A percentile compares a stretch with the other conserved stretches of the same genome.
These are phyloP conservation scores for Rallus limicola DNA, from an alignment of 2,113 vertebrate genomes.

Conservation along the genomic window DNA sequence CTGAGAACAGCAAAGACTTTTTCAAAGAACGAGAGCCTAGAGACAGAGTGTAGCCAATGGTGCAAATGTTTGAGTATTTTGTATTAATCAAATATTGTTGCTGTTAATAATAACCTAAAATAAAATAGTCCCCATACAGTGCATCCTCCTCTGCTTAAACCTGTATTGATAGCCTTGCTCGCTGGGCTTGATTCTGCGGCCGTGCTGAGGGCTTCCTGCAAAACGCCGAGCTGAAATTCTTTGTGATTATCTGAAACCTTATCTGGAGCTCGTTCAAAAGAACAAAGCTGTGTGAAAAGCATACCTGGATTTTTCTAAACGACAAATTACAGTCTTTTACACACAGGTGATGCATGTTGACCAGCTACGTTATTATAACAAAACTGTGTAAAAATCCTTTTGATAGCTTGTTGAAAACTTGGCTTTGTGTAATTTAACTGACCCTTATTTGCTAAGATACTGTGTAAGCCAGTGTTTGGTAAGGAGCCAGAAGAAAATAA, in stretches of 20 bases:
- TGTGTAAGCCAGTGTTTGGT: not conserved
- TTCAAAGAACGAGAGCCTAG: not conserved
- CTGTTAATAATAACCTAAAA: slow-evolving; percentile 18
- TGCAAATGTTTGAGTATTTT: slow-evolving; percentile 9
- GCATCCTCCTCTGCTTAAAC: not conserved
- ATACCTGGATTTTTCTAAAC: not conserved
- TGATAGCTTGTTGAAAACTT: slow-evolving; percentile 14
- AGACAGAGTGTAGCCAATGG: not conserved
- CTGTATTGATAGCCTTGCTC: not conserved
- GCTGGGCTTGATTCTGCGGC: not conserved
- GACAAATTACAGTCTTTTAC: not conserved
- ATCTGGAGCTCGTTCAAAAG: slow-evolving; percentile 21
- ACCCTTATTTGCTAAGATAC: slow-evolving; percentile 29
- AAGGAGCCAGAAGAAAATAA: not conserved
- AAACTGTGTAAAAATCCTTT: slow-evolving; percentile 21
- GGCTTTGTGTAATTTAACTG: slow-evolving; percentile 30
- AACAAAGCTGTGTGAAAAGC: not conserved
- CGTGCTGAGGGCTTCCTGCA: not conserved
- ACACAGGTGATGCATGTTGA: slow-evolving; percentile 17
- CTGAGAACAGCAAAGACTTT: not conserved
- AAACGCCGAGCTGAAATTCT: not conserved
- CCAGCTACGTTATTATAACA: not conserved
- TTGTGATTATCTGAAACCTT: not conserved
- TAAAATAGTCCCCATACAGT: not conserved
- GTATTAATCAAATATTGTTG: slow-evolving; percentile 6